These are phyloP conservation scores for Ctenomys sociabilis DNA, from an alignment of 2,113 vertebrate species.

Conservation along the genomic window DNA sequence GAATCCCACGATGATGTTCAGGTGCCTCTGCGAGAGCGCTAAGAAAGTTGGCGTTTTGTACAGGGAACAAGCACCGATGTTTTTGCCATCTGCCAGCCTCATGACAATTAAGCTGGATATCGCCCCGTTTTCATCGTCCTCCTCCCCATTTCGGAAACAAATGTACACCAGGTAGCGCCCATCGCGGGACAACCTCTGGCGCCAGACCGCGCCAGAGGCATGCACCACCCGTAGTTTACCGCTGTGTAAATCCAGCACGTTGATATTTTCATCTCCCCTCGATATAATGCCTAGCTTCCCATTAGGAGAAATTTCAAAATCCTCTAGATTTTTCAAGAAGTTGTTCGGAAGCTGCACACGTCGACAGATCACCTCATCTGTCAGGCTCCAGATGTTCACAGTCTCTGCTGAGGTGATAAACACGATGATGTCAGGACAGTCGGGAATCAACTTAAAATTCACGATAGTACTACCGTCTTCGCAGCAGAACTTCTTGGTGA, in stretches of 20 bases:
- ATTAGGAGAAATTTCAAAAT: slow-evolving; percentile 98
- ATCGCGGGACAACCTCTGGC: slow-evolving; percentile 95
- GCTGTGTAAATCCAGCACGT: slow-evolving; percentile 95
- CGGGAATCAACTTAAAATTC: slow-evolving; percentile 96
- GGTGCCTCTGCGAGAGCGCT: slow-evolving; percentile 95
- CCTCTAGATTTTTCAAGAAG: slow-evolving; percentile 96
- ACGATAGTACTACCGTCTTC: slow-evolving; percentile 97
- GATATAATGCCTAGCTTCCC: slow-evolving; percentile 97
- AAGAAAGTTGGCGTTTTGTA: slow-evolving; percentile 98
- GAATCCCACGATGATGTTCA: slow-evolving; percentile 98
- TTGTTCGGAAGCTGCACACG: slow-evolving; percentile 95
- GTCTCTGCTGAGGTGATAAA: slow-evolving; percentile 98
- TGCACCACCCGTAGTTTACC: slow-evolving; percentile 96
- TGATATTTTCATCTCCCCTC: slow-evolving; percentile 97
- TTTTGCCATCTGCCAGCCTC: slow-evolving; percentile 98
- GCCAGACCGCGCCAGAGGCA: slow-evolving; percentile 94
- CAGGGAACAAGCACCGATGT: slow-evolving; percentile 97
- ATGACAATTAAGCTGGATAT: slow-evolving; percentile 97
- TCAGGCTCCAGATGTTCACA: slow-evolving; percentile 96
- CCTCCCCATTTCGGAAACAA: slow-evolving; percentile 93
- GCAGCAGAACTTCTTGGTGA: slow-evolving; percentile 98
- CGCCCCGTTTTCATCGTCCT: slow-evolving; percentile 94
- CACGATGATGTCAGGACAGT: slow-evolving; percentile 95
- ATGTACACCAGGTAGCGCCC: slow-evolving; percentile 98
- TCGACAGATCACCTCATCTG: slow-evolving; percentile 96